Conservation (phyloP, 2,113 vertebrate genomes). For the Eudyptes chrysolophus region DNA sequence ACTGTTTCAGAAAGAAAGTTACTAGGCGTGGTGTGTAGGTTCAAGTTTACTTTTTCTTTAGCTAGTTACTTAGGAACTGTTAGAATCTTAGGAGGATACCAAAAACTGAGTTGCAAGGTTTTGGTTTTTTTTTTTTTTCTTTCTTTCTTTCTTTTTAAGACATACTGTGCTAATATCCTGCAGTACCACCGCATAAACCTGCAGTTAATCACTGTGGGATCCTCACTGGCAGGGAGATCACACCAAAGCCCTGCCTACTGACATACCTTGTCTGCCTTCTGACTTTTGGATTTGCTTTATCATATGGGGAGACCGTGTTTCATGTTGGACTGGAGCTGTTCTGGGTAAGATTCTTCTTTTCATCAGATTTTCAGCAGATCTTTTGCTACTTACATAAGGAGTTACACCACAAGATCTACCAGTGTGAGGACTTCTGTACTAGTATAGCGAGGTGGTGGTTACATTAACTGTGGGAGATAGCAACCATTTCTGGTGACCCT, state of each 20-base stretch:
- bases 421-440: neutral
- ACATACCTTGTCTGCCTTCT: neutral
- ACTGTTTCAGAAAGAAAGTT: neutral
- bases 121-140: too few relatives aligned
- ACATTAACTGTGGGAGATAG: neutral
- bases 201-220: neutral
- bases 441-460: neutral
- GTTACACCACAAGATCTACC: neutral
- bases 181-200: neutral
- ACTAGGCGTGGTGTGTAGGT: neutral
- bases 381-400: neutral
- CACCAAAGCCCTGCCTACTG: neutral
- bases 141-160: neutral
- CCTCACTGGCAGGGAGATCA: neutral
- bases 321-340: neutral
- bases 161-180: neutral
- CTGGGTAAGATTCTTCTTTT: neutral
- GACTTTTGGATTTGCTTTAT: neutral
- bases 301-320: fast-evolving
- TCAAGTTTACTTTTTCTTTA: neutral
- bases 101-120: neutral
- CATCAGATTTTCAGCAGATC: neutral
- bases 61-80: neutral
- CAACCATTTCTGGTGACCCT: neutral
- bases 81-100: neutral